Percentiles rank a stretch among this genome's conserved stretches.
Conservation (phyloP, 2,113 vertebrate species). For the Rhinopomastus cyanomelas region DNA sequence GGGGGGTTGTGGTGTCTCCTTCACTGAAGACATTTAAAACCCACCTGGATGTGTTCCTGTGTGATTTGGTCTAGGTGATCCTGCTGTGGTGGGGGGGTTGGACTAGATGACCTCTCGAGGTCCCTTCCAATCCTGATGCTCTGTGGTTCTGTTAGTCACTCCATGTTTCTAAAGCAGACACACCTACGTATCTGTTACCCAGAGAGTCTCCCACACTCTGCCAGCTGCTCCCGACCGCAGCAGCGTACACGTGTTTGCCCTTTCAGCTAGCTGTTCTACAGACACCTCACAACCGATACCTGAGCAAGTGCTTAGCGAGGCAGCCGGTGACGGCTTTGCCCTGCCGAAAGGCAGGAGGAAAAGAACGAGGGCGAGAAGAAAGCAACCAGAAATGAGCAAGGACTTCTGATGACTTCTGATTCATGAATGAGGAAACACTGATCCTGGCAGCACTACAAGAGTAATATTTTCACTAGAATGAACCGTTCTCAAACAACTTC, state of each 20-base stretch:
- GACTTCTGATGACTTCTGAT: slow-evolving; percentile 68
- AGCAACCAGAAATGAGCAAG: slow-evolving; percentile 72
- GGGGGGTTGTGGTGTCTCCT: too few species aligned
- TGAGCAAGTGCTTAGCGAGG: slow-evolving; percentile 24
- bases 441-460: slow-evolving; percentile 71
- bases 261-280: neutral
- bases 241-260: neutral
- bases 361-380: slow-evolving; percentile 65
- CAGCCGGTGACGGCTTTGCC: neutral
- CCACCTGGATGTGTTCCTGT: too few species aligned
- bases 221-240: neutral
- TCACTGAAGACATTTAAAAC: too few species aligned
- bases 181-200: neutral
- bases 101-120: too few species aligned
- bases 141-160: too few species aligned
- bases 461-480: slow-evolving; percentile 76
- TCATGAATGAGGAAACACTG: slow-evolving; percentile 70
- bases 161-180: neutral
- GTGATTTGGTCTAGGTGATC: too few species aligned
- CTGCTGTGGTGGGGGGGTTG: too few species aligned
- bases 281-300: neutral
- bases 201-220: neutral
- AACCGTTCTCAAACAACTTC: slow-evolving; percentile 72
- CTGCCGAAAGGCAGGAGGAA: slow-evolving; percentile 40
- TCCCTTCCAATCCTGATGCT: too few species aligned